Evolutionary conservation across 2,113 vertebrate species (phyloP), one percentile per base, ranked within the genome.

Genomic region (Rhinichthys klamathensis): DNA sequence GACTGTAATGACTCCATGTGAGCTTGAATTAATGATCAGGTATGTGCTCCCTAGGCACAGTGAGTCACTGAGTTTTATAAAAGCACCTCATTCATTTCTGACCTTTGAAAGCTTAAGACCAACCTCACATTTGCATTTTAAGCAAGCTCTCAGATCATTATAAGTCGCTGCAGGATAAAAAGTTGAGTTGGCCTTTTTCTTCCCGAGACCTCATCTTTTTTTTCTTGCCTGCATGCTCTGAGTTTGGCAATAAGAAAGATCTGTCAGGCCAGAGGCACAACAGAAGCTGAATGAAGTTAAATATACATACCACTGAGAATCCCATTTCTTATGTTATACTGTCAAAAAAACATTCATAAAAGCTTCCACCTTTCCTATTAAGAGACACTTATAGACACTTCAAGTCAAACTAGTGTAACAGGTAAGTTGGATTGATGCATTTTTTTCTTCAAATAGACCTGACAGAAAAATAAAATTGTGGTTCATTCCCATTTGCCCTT

Each of bases 11-110:
- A 44, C 41, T 80, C 30, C 21, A 69, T 88, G 75, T 89, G 84
- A 89, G 49, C 23, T 56, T 49, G 79, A 84, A 85, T 84, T 85
- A 88, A 89, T 88, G 80, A 84, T 78, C 83, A 79, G 49, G 73
- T 70, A 81, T 81, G 61, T 65, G 69, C 69, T 70, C 44, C 61
- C 46, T 61, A 63, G 80, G 61, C 80, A 81, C 75, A 32, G 12
- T 54, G 56, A 81, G 38, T 73, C 75, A 76, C 46, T 56, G 67
- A 32, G 54, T 80, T 85, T 85, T 84, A 82, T 79, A 87, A 85
- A 85, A 70, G 80, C 86, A 27, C 58, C 70, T 74, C 73, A 75
- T 82, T 79, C 76, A 41, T 84, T 87, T 78, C 67, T 83, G 54
- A 87, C 80, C 60, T 85, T 74, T 86, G 8, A 85, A 74, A 75